phyloP scores from a whole-genome alignment of 2,888 invertebrate species.

The Philaethria dido region DNA sequence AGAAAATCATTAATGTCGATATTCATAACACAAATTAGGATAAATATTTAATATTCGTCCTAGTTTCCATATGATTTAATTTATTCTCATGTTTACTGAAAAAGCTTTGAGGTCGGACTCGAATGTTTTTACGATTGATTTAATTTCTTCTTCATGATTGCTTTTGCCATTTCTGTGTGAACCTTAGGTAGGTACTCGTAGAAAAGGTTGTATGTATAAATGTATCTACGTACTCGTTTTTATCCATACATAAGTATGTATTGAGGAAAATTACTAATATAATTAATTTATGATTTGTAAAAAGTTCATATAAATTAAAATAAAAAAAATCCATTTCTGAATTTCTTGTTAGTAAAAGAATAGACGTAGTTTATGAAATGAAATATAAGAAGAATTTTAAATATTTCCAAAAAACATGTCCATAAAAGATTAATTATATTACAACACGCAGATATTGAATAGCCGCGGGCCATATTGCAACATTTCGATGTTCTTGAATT shows the following conservation, averaged over 20 bases:
- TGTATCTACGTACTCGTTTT: too few species aligned
- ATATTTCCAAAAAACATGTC: too few species aligned
- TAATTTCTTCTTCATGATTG: conserved; percentile 1
- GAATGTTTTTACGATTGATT: conserved; percentile 10
- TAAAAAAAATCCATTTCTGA: too few species aligned
- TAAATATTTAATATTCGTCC: conserved; percentile 21
- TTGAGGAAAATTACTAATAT: too few species aligned
- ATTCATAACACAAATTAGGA: conserved; percentile 18
- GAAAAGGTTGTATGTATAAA: too few species aligned
- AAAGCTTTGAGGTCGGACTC: conserved; percentile 16
- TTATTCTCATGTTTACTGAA: conserved; percentile 12
- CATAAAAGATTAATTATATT: not conserved
- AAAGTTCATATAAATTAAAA: too few species aligned
- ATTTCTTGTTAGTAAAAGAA: too few species aligned
- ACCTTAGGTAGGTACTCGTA: not conserved
- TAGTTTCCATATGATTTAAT: conserved; percentile 21
- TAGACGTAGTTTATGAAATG: too few species aligned
- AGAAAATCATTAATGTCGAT: conserved; percentile 23
- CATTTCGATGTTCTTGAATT: not conserved
- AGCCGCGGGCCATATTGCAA: not conserved
- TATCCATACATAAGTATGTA: too few species aligned
- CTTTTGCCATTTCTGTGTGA: conserved; percentile 18
- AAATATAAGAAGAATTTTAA: too few species aligned
- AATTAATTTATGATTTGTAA: too few species aligned
- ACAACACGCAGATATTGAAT: not conserved